Evolutionary conservation across 2,888 invertebrate species (phyloP).

Genomic region (Adelphocoris suturalis): DNA sequence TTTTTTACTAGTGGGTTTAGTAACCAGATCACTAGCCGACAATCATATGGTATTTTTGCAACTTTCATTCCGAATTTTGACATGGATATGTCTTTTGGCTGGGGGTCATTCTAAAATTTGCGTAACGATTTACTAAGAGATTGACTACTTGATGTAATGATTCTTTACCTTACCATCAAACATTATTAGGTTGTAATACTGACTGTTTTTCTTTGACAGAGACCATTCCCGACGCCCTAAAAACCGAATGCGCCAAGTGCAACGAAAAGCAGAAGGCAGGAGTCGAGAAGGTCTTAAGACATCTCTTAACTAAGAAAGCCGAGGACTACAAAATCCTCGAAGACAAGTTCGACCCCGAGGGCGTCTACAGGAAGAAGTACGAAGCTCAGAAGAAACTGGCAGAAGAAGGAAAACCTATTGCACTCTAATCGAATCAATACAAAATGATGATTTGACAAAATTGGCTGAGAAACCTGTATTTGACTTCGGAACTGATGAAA

Average conservation of each 20-base stretch:
- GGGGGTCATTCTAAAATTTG: no score
- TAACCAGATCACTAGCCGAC: no score
- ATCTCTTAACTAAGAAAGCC: constrained; percentile 84
- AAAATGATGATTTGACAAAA: no score
- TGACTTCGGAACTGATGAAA: no score
- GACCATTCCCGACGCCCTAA: constrained; percentile 85
- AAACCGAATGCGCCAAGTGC: constrained; percentile 85
- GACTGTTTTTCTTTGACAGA: constrained; percentile 79
- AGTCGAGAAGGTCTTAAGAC: constrained; percentile 83
- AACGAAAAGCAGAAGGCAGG: constrained; percentile 83
- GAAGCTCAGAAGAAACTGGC: constrained; percentile 52
- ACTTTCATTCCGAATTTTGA: no score
- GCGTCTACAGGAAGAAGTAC: constrained; percentile 81
- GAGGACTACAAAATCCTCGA: constrained; percentile 84
- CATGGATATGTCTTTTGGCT: no score
- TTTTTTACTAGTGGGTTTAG: no score
- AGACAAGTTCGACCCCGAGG: constrained; percentile 85
- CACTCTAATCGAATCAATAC: background rate
- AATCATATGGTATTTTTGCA: no score
- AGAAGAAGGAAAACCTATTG: constrained; percentile 50
- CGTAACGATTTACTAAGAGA: no score
- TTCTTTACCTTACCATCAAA: no score
- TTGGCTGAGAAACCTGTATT: no score
- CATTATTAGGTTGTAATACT: background rate
- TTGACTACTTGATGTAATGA: no score